Conservation (phyloP, 2,113 vertebrate species). For the Turdus rufiventris region DNA sequence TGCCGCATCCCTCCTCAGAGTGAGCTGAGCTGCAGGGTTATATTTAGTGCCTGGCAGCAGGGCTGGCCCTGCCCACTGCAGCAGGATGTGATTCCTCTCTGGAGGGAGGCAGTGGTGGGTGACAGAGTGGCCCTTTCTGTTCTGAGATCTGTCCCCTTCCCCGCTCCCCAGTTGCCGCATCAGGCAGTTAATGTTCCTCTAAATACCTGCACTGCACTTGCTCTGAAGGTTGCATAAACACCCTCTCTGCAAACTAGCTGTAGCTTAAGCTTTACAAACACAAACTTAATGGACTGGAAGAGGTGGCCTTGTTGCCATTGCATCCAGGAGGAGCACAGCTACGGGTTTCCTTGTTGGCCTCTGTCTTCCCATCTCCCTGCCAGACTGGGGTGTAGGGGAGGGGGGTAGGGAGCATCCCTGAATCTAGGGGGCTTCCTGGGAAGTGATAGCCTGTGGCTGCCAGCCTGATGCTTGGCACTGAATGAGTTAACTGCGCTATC, state of each 20-base stretch:
- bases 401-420: background rate
- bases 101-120: background rate
- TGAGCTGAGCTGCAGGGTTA: background rate
- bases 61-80: slow-evolving; percentile 24
- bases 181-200: background rate
- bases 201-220: background rate
- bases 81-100: background rate
- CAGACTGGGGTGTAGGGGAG: background rate
- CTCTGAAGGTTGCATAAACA: background rate
- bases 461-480: background rate
- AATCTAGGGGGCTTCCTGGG: background rate
- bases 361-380: fast-evolving
- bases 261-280: background rate
- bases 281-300: background rate
- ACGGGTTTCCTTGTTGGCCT: background rate
- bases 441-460: background rate
- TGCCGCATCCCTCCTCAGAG: background rate
- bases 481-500: background rate
- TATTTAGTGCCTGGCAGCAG: background rate
- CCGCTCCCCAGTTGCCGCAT: background rate
- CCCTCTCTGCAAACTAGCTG: background rate
- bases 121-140: background rate
- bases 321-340: background rate
- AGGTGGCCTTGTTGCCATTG: background rate
- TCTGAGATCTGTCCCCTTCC: background rate